Base-by-base conservation (phyloP, 2,888 invertebrate genomes). In the Coleophora deauratella region DNA sequence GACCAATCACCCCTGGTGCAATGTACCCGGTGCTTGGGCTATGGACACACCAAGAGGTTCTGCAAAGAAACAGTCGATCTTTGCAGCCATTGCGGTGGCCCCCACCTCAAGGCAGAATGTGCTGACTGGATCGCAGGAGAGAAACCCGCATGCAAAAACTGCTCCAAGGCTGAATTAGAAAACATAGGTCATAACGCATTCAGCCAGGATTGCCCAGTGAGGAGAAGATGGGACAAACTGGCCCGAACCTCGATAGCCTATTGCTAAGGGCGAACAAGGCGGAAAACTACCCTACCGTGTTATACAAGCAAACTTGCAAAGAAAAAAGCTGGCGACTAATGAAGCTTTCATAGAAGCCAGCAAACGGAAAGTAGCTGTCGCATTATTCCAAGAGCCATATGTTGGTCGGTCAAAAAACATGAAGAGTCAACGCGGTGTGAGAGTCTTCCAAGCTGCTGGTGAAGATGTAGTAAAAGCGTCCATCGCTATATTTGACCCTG, bases 1-100 rank as follows among this genome's bases (percentile, higher is more conserved):
- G 53, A 53, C 41, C 51, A 52, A 9, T 48, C 51, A 0, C 53
- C 52, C 0, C 40, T 52, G 0, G 41, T 53, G 0, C 51, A 51
- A 21, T 51, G 37, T 21, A n/a, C 42, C n/a, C 8, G 12, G 4
- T 37, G 37, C 28, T 30, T 38, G 1, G 42, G 35, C 1, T 38
- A 35, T 14, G 35, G 42, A 1, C 34, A 15, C 10, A 10, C 9
- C 8, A 31, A 10, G 11, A 7, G 31, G 8, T 31, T 9, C 9
- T 31, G 31, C 31, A 31, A 31, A 10, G 31, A 31, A 11, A 31
- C 31, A 31, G 9, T 10, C 9, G 31, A 31, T 9, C 7, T 9
- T 3, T 31, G 31, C 31, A 31, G 31, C 31, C 31, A 31, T 10
- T 31, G 31, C 11, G 31, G 31, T 1, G 31, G 31, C 7, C 31